These are phyloP conservation scores for Drusus annulatus DNA, from an alignment of 1,140 invertebrate genomes.

Conservation along the genomic window DNA sequence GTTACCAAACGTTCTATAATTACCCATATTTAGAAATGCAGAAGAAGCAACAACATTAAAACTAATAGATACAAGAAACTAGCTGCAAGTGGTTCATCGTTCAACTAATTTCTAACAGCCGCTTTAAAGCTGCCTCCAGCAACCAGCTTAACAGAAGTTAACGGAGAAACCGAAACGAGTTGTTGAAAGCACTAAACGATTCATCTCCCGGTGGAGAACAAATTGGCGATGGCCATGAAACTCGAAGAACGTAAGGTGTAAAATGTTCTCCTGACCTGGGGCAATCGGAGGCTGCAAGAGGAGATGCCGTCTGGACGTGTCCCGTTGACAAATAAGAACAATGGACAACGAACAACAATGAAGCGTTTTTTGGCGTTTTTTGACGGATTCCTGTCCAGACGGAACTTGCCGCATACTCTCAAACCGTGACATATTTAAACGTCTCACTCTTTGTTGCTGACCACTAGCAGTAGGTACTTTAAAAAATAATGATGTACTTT, in stretches of 20 bases:
- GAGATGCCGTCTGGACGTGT: background rate
- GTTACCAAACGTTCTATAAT: no score
- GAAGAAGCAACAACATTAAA: no score
- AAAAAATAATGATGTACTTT: no score
- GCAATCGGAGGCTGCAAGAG: background rate
- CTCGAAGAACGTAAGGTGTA: background rate
- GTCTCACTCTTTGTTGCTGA: no score
- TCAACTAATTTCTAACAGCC: no score
- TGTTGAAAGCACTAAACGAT: background rate
- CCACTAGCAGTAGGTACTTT: no score
- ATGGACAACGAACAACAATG: background rate
- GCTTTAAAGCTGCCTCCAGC: no score
- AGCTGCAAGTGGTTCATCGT: no score
- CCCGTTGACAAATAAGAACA: background rate
- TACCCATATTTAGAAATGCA: no score
- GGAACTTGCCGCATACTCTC: background rate
- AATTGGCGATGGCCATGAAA: conserved; percentile 1
- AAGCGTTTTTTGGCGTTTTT: background rate
- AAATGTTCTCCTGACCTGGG: background rate
- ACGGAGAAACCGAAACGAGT: background rate
- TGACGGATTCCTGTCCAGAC: background rate
- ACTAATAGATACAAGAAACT: no score
- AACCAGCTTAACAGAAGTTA: no score
- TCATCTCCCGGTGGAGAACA: background rate
- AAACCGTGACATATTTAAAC: no score